A percentile compares a stretch with the other conserved stretches of the same genome.
Evolutionary conservation across 2,888 invertebrate genomes (phyloP).

Genomic region (Unio delphinus): DNA sequence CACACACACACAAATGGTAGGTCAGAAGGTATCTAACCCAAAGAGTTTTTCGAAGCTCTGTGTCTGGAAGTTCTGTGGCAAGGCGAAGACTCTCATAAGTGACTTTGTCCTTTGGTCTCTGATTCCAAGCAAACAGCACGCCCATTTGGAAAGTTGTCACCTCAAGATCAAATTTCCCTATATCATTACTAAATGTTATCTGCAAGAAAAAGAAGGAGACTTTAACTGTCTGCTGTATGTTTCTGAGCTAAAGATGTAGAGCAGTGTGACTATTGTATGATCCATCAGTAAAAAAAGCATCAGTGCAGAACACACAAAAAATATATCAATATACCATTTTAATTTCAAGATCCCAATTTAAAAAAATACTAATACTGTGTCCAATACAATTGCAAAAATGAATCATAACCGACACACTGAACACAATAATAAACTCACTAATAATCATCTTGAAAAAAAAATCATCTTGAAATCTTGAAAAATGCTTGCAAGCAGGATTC

Average conservation of each 20-base stretch:
- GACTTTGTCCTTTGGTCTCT: conserved; percentile 90
- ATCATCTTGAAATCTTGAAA: too few relatives aligned
- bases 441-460: too few relatives aligned
- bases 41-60: conserved; percentile 92
- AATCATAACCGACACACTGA: too few relatives aligned
- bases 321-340: too few relatives aligned
- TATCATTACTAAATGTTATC: conserved; percentile 93
- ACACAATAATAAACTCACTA: too few relatives aligned
- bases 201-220: conserved; percentile 27
- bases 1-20: not conserved
- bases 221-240: too few relatives aligned
- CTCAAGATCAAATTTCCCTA: conserved; percentile 94
- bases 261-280: too few relatives aligned
- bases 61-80: conserved; percentile 96
- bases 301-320: not conserved
- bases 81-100: conserved; percentile 96
- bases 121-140: conserved; percentile 98
- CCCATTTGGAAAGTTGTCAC: conserved; percentile 99
- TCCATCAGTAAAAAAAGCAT: not conserved
- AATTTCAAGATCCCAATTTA: too few relatives aligned
- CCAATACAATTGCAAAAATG: too few relatives aligned
- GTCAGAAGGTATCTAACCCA: conserved; percentile 75
- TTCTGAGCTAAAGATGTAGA: too few relatives aligned
- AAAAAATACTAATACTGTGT: too few relatives aligned
- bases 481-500: too few relatives aligned